Percentiles rank a stretch among this genome's conserved stretches.
These are phyloP conservation scores for Ophion costatus DNA, from an alignment of 2,888 invertebrate species.

Conservation along the genomic window DNA sequence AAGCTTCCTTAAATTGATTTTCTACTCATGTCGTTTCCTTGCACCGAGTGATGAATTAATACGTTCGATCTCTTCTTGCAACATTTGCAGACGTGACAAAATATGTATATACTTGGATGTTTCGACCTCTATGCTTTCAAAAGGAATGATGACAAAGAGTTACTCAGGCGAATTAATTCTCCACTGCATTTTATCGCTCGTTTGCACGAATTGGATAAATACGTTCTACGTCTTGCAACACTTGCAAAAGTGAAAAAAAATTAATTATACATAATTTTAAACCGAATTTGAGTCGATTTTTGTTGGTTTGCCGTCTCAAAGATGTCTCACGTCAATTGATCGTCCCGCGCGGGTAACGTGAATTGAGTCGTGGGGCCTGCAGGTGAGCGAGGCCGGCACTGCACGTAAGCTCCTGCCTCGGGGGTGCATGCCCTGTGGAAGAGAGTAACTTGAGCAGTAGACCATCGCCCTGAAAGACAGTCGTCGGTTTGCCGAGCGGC, in stretches of 20 bases:
- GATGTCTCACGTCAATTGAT: background rate
- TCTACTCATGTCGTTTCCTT: too few species aligned
- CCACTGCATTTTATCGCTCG: background rate
- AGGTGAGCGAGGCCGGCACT: constrained; percentile 73
- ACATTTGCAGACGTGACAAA: too few species aligned
- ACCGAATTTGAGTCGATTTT: background rate
- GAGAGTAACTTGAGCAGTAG: constrained; percentile 76
- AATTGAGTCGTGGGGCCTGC: constrained; percentile 45
- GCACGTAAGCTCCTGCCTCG: constrained; percentile 75
- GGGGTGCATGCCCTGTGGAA: constrained; percentile 80
- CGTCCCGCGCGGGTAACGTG: background rate
- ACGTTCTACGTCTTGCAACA: background rate
- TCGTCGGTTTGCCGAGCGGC: constrained; percentile 63
- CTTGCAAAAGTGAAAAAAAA: background rate
- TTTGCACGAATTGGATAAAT: background rate
- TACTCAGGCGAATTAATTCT: too few species aligned
- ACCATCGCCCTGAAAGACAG: constrained; percentile 71
- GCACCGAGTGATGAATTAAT: too few species aligned
- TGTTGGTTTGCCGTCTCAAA: background rate
- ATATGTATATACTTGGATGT: too few species aligned
- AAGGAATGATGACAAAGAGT: too few species aligned
- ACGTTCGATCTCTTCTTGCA: too few species aligned
- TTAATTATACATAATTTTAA: background rate
- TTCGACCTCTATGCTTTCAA: too few species aligned
- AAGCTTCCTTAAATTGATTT: too few species aligned